Evolutionary conservation across 2,888 invertebrate species (phyloP), one percentile per base, ranked within the genome.

Genomic region (Eupithecia vulgata): DNA sequence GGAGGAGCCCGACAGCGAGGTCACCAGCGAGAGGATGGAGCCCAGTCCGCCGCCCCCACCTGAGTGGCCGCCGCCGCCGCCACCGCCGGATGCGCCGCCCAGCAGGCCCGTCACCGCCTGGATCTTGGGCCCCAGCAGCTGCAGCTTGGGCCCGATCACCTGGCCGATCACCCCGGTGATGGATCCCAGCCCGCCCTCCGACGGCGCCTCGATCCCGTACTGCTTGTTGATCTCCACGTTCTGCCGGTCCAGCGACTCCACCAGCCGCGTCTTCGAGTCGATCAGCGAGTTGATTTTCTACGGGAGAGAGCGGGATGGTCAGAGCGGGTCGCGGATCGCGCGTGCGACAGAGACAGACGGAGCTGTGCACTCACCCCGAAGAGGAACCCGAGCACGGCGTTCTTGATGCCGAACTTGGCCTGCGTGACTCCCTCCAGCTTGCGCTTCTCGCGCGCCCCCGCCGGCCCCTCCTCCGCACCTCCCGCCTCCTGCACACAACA

Each of bases 231-330:
- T 96, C 82, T 95, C 96, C 81, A 97, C 95, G 90, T 97, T 97
- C 80, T 96, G 90, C 69, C 95, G 95, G 90, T 97, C 97, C 85
- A 97, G 90, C 68, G 95, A 95, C 71, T 95, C 95, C 75, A 97
- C 94, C 81, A 96, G 95, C 45, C 95, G 95, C 57, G 97, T 97
- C 91, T 97, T 97, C 68, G 97, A 96, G 85, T 97, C 97, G 91
- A 97, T 95, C 90, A 97, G 95, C 78, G 96, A 96, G 93, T 97
- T 97, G 94, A 97, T 95, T 96, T 97, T 97, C 97, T 97, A 95
- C 79, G 95, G 91, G 81, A 82, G 72, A 86, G 72, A 82, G 68
- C 37, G 67, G 57, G 64, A 67, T 67, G 67, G 71, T 77, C 71
- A 81, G 81, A 76, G 69, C 74, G 61, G 13, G 70, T n/a, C 45